Base-by-base conservation (phyloP, 2,797 vertebrate genomes). In the Aphelocoma californica region DNA sequence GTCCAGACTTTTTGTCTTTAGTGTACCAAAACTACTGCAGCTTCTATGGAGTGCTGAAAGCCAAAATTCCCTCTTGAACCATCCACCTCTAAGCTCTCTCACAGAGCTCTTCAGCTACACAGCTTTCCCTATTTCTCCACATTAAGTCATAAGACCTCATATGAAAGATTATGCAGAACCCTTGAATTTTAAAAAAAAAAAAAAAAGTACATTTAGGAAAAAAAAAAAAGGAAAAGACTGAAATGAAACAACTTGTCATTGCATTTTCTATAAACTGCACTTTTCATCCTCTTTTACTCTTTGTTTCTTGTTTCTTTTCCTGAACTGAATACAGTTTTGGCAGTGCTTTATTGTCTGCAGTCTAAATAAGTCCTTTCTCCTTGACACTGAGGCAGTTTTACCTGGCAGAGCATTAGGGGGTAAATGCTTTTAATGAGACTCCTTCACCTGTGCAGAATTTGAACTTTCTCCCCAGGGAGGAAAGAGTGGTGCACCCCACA, bases 341-440 rank as follows among this genome's bases (percentile, higher is more conserved):
- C 50, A 75, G 19, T 5, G 10, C 44, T 90, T n/a, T 79, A 32
- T 62, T 96, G 86, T 65, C 61, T 92, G 38, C 66, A 58, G 15
- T 40, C 65, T 50, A 48, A 85, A 50, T 10, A 61, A 62, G 12
- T 56, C 12, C 10, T 77, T 82, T 89, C 48, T 87, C 81, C 91
- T 70, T 72, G 65, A 78, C 38, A 29, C 69, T 86, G 4, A 26
- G 34, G 72, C 42, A 87, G 75, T 73, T 91, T 54, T 91, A 94
- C 57, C 71, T 91, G 81, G 21, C 53, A 86, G 58, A 56, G n/a
- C 57, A 65, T 75, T 67, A 34, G 57, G 44, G 57, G 50, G 50
- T 62, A 93, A 92, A 83, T 25, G 60, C 24, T 89, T 92, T 87
- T 91, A 82, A 83, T 81, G 57, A 95, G 45, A 14, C 28, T 81